Evolutionary conservation across 2,888 invertebrate species (phyloP).

Genomic region (Apomyelois bistriatella): DNA sequence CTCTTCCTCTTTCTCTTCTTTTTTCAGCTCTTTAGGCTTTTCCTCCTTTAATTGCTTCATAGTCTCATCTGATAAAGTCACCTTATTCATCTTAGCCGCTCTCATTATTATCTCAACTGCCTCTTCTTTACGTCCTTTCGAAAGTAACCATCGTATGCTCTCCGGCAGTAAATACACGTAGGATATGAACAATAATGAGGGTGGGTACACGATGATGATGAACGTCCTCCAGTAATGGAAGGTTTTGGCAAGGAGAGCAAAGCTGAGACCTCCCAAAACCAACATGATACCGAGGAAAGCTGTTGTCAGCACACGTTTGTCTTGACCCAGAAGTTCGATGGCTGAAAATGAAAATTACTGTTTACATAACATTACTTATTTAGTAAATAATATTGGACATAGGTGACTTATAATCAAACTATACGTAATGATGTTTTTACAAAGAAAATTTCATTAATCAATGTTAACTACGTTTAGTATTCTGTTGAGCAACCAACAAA

Average conservation of each 20-base stretch:
- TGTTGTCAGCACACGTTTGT: conserved; percentile 64
- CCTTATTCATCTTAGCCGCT: conserved; percentile 82
- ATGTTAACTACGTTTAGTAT: too few relatives aligned
- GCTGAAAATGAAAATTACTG: conserved; percentile 42
- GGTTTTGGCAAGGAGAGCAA: conserved; percentile 85
- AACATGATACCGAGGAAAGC: conserved; percentile 71
- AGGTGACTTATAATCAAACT: too few relatives aligned
- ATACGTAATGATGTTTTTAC: too few relatives aligned
- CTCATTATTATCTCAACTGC: conserved; percentile 82
- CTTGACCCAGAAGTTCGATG: conserved; percentile 66
- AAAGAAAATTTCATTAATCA: too few relatives aligned
- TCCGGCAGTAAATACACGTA: conserved; percentile 87
- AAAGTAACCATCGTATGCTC: conserved; percentile 88
- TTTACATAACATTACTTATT: neutral
- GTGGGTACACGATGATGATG: conserved; percentile 84
- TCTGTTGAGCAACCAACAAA: too few relatives aligned
- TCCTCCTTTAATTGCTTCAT: conserved; percentile 65
- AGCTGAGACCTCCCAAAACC: conserved; percentile 84
- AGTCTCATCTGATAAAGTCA: conserved; percentile 66
- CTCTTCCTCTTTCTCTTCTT: conserved; percentile 34
- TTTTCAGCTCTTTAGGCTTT: conserved; percentile 44
- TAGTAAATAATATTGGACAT: too few relatives aligned
- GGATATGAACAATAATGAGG: conserved; percentile 83
- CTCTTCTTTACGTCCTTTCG: conserved; percentile 83
- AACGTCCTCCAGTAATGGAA: conserved; percentile 85